phyloP scores from a whole-genome alignment of 2,113 vertebrate genomes.

The Leucoraja erinaceus region DNA sequence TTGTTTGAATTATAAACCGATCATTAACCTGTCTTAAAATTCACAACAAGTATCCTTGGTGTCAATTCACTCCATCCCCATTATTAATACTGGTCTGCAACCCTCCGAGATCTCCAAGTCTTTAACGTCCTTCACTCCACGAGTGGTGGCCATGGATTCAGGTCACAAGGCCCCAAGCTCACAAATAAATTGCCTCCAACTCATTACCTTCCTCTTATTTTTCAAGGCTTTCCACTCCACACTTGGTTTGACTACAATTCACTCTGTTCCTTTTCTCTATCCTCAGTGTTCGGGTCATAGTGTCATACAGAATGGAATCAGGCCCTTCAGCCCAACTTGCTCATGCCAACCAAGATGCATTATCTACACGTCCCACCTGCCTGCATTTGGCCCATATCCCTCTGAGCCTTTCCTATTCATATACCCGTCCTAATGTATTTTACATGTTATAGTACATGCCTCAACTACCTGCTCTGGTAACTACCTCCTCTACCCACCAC shows the following conservation, averaged over 20 bases:
- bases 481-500: too few relatives aligned
- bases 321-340: too few relatives aligned
- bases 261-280: not conserved
- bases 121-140: not conserved
- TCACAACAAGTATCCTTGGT: not conserved
- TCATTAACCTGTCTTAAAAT: not conserved
- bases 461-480: too few relatives aligned
- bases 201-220: not conserved
- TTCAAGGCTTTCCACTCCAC: not conserved
- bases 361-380: too few relatives aligned
- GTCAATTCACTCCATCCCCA: not conserved
- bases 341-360: too few relatives aligned
- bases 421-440: too few relatives aligned
- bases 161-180: not conserved
- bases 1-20: not conserved
- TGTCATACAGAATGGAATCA: too few relatives aligned
- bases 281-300: too few relatives aligned
- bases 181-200: too few relatives aligned
- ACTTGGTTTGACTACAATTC: not conserved
- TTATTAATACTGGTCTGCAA: not conserved
- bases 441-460: too few relatives aligned
- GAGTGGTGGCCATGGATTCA: not conserved
- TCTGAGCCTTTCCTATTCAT: too few relatives aligned
- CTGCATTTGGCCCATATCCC: too few relatives aligned
- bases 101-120: not conserved